These are phyloP conservation scores for Andricus quercusramuli DNA, from an alignment of 2,888 invertebrate species.

Conservation along the genomic window DNA sequence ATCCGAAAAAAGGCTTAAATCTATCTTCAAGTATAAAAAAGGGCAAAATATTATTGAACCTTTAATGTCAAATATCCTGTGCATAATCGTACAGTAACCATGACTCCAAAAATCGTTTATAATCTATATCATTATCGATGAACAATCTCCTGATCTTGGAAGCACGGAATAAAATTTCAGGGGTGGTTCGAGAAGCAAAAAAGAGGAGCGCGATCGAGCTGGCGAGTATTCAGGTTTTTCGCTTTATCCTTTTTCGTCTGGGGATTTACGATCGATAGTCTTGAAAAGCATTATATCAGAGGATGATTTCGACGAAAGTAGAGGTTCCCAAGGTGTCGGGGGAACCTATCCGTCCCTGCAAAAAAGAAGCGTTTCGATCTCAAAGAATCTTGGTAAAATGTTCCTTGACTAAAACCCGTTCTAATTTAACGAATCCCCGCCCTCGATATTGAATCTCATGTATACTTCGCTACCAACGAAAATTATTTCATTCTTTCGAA, in stretches of 20 bases:
- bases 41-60: background rate
- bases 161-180: slow-evolving; percentile 36
- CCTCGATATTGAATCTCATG: background rate
- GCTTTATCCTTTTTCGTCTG: slow-evolving; percentile 36
- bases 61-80: background rate
- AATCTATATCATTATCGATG: slow-evolving; percentile 37
- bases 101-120: slow-evolving; percentile 25
- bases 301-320: slow-evolving; percentile 37
- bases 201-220: slow-evolving; percentile 25
- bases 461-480: background rate
- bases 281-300: slow-evolving; percentile 39
- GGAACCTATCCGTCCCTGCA: background rate
- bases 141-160: slow-evolving; percentile 37
- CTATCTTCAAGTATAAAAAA: too few species aligned
- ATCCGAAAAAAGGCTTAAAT: too few species aligned
- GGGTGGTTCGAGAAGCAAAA: slow-evolving; percentile 32
- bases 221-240: slow-evolving; percentile 30
- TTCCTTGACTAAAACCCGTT: slow-evolving; percentile 4
- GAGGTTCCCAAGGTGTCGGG: slow-evolving; percentile 32
- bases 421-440: background rate
- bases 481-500: background rate
- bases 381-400: slow-evolving; percentile 30
- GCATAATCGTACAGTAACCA: slow-evolving; percentile 16
- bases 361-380: slow-evolving; percentile 18
- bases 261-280: slow-evolving; percentile 39